Evolutionary conservation across 2,797 vertebrate species (phyloP), one percentile per base, ranked within the genome.

Genomic region (Mormyrops boulengeri): DNA sequence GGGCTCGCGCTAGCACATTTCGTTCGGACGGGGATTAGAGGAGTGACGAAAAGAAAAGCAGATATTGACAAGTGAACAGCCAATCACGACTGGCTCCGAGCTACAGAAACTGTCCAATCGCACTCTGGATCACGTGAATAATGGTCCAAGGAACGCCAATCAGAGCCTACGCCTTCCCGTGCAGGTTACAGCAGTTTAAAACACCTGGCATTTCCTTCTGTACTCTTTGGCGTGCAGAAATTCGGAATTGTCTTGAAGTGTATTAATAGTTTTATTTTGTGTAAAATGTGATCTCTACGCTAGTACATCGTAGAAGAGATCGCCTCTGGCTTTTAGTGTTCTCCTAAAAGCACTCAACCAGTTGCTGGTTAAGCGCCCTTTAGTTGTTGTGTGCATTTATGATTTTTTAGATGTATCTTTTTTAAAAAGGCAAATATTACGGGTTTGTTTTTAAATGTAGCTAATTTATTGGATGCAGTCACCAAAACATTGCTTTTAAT

Each of bases 41-140:
- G 80, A 90, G 89, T 62, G 90, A 47, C 88, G 9, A 88, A 90
- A 91, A 91, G 88, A 92, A 91, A 87, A 91, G 82, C 53, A 87
- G 91, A 88, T 62, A 89, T 7, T 26, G 84, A 89, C 90, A 66
- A 89, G 88, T 87, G 34, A 89, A 92, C 89, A 47, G 60, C 91
- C 93, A 93, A 92, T 91, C 84, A 87, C 57, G 12, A 44, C 53
- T 38, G 88, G 90, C 53, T 82, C 41, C 88, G 80, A 60, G 50
- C 12, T 88, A 8, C 41, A 44, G n/a, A 50, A n/a, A 26, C 5
- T 7, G 89, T 41, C 96, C 95, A 96, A 96, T 97, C 93, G 93
- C 53, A 4, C 69, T 69, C 44, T 91, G 92, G 89, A 91, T 0
- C n/a, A 0, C 1, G 90, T 92, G 93, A 73, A 91, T 93, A 93